Base-by-base conservation (phyloP, 2,113 vertebrate genomes). In the Phrynocephalus versicolor region DNA sequence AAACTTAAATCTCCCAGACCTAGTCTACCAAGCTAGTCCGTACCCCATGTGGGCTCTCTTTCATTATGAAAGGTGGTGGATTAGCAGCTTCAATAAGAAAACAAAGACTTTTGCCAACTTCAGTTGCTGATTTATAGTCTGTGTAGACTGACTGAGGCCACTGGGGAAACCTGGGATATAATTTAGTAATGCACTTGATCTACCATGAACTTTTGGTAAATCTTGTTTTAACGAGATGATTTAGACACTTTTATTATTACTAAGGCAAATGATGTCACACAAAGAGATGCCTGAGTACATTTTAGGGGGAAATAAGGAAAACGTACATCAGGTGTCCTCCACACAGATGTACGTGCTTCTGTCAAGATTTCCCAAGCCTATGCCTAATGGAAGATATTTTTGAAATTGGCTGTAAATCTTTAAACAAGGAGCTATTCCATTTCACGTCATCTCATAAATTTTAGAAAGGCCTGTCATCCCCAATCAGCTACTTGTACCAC, bases 401-500 rank as follows among this genome's bases (percentile, higher is more conserved):
- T 71, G 25, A 76, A 18, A 70, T 87, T 88, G 25, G 18, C 2
- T 71, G 75, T 74, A 81, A 91, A 84, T 16, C 2, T 89, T 90
- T 89, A 89, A 87, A 82, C 10, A 88, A 87, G 72, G 60, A 83
- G 27, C 67, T 67, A 62, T 13, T 89, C 70, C 33, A n/a, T 60
- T 87, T 88, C 51, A 70, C 35, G 8, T 80, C 65, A 41, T 9
- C 51, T 88, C 60, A 39, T 55, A 84, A 3, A n/a, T 86, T 88
- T 89, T 80, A 84, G 58, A 82, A 88, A 58, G 13, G 0, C 41
- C 81, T 89, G 10, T 18, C 18, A 45, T 60, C 80, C 27, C 51
- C 79, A 86, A 88, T 86, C 81, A 89, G 3, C 10, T 58, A 12
- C 37, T 87, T 65, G 6, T 73, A 69, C 62, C 27, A 30, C 21